Base-by-base conservation (phyloP, 2,888 invertebrate genomes). In the Apamea crenata region DNA sequence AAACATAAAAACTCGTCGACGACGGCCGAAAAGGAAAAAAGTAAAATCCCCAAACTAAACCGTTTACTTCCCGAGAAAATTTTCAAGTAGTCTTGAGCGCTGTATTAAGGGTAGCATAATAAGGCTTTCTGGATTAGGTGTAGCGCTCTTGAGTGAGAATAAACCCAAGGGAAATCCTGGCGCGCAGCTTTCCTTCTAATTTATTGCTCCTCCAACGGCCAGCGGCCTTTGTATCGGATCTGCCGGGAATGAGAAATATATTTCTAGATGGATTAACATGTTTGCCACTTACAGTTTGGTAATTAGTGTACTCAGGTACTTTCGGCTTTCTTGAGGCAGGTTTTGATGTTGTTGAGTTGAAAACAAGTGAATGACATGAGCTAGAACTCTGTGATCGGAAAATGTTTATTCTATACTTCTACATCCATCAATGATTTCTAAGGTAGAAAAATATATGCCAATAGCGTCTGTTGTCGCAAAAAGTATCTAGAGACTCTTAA, bases 111-210 rank as follows among this genome's bases (percentile, higher is more conserved):
- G 96, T 94, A 95, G 96, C 94, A 96, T 97, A 97, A 97, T 96
- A 97, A 96, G 97, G 96, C 96, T 96, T 96, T 96, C 95, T 95
- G 97, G 97, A 97, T 97, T 97, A 97, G 96, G 95, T 95, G 96
- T 93, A 94, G 94, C 95, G 95, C 95, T 96, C 96, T 96, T 96
- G 96, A 97, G 96, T 96, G 96, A 94, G 97, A 96, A 96, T 97
- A 96, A 97, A 94, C 97, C 95, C 97, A 94, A 91, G 97, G 97
- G 96, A 96, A 97, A 97, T 97, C 96, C 97, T 95, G 95, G 95
- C 94, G 94, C 95, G 96, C 95, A 96, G 96, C 96, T 96, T 96
- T 96, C 95, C 96, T 89, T 93, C 95, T 96, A 96, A 97, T 97
- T 97, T 97, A 97, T 97, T 91, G 94, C 96, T 94, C 90, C 94